phyloP scores from a whole-genome alignment of 2,113 vertebrate genomes.

The Agelaius tricolor region DNA sequence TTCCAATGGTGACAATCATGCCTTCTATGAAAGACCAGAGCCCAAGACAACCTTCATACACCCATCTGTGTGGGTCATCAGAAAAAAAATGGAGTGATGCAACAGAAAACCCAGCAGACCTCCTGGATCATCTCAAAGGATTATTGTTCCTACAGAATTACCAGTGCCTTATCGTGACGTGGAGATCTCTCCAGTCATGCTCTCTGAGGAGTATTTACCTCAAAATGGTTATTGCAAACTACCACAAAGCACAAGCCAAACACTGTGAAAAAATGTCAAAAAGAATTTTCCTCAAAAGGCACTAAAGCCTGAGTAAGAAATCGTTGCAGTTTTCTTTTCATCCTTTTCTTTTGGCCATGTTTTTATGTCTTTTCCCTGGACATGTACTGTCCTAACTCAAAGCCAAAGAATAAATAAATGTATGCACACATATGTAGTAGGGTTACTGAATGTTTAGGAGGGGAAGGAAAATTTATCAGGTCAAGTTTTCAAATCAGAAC shows the following conservation, averaged over 20 bases:
- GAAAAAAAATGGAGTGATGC: neutral
- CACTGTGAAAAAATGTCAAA: neutral
- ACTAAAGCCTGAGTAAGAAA: neutral
- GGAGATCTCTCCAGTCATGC: neutral
- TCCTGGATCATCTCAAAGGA: neutral
- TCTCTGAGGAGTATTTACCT: neutral
- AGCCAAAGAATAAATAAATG: neutral
- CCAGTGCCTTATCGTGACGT: neutral
- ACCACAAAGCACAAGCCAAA: neutral
- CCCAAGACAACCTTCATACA: neutral
- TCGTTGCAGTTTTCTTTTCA: neutral
- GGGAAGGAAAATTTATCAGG: neutral
- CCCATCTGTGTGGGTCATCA: neutral
- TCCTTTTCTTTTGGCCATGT: neutral
- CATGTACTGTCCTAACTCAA: neutral
- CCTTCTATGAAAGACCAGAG: neutral
- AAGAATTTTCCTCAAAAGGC: neutral
- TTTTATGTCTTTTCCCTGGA: neutral
- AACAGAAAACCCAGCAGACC: neutral
- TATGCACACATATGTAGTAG: neutral
- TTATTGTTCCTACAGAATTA: neutral
- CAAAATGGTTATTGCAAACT: neutral
- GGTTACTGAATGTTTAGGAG: neutral
- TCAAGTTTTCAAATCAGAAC: neutral
- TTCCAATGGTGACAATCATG: neutral